These are phyloP conservation scores for Formica selysi DNA, from an alignment of 1,140 invertebrate species.

Conservation along the genomic window DNA sequence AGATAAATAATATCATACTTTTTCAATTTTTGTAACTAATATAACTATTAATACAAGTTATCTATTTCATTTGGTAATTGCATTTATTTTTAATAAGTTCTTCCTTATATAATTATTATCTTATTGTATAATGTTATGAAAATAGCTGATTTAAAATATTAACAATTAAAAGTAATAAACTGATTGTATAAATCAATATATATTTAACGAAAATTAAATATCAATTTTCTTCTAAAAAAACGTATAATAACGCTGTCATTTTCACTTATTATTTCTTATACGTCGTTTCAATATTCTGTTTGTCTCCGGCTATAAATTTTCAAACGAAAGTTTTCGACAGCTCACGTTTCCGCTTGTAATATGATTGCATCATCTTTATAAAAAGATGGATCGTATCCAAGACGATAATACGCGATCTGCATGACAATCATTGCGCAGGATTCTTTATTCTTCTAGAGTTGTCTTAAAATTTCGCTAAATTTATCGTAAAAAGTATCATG, in stretches of 20 bases:
- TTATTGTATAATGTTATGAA: not conserved
- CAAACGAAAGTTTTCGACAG: conserved; percentile 13
- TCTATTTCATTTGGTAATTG: not conserved
- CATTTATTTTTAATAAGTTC: not conserved
- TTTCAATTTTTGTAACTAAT: not conserved
- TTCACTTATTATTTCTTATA: conserved; percentile 1
- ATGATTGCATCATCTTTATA: conserved; percentile 13
- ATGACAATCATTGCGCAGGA: conserved; percentile 18
- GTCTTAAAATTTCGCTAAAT: not conserved
- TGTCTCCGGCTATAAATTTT: conserved; percentile 8
- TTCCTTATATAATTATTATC: not conserved
- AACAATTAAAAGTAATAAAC: not conserved
- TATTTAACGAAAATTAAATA: not conserved
- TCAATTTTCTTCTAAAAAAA: not conserved
- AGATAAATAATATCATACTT: too few species aligned
- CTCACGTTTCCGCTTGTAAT: conserved; percentile 7
- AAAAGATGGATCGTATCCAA: conserved; percentile 22
- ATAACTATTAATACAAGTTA: not conserved
- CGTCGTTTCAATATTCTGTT: conserved; percentile 5
- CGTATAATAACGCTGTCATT: not conserved
- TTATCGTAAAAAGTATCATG: not conserved
- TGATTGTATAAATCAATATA: not conserved
- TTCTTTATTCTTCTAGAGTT: not conserved
- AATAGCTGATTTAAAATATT: not conserved
- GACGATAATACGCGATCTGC: conserved; percentile 21